Base-by-base conservation (phyloP, 2,797 vertebrate species). In the Pampus argenteus region DNA sequence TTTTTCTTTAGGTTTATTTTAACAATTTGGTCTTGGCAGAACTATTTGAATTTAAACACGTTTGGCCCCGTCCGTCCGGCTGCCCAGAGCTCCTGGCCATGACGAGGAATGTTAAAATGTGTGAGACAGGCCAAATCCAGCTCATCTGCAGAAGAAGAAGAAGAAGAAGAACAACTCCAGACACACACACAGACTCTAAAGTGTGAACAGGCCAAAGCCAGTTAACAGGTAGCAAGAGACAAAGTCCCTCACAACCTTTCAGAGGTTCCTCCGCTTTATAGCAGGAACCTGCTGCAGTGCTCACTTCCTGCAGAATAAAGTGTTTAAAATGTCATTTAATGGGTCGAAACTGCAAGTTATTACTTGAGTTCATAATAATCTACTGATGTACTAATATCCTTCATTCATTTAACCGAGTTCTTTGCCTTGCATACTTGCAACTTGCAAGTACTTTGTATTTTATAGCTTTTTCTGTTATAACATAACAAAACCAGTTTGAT, bases 61-160 rank as follows among this genome's bases (percentile, higher is more conserved):
- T 70, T 57, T 44, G 49, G n/a, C n/a, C n/a, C n/a, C 66, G 51
- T 66, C 55, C 9, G 73, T 76, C 50, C 5, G 40, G 71, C 38
- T 18, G 74, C 45, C 67, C 67, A 4, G 58, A 38, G 72, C 84
- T 75, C 83, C 88, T 63, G 84, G 57, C 93, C 94, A 88, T 92
- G 93, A 94, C 90, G 87, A 94, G 83, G 90, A 93, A 93, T 94
- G 91, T 93, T 93, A 91, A 94, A 92, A 81, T 62, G 88, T 91
- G 89, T 79, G 86, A 89, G 90, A 89, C 85, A 62, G 74, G 81
- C 86, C 88, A 93, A 93, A 93, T 88, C 88, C 86, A 82, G 88
- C 86, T 94, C 93, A 95, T 94, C 90, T 94, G 93, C 89, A 91
- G 85, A 91, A 79, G n/a, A n/a, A n/a, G n/a, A n/a, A n/a, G n/a